phyloP scores from a whole-genome alignment of 2,888 invertebrate species.

The Aplocera efformata region DNA sequence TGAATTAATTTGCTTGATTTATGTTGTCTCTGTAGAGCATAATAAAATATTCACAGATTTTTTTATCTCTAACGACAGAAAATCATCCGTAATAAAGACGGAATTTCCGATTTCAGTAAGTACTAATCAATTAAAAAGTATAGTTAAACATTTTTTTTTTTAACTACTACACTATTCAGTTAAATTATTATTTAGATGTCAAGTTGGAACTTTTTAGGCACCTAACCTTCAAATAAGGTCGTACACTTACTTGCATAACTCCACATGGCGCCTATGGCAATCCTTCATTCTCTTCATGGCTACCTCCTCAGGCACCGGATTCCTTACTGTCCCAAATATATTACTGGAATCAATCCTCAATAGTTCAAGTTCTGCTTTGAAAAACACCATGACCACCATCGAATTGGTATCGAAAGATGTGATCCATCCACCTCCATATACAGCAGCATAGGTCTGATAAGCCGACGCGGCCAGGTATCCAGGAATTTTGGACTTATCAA shows the following conservation, averaged over 20 bases:
- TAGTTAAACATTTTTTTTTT: too few species aligned
- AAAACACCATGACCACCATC: conserved; percentile 68
- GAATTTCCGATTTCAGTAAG: too few species aligned
- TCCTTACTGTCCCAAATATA: conserved; percentile 46
- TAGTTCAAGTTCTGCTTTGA: conserved; percentile 57
- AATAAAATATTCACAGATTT: too few species aligned
- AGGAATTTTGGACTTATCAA: conserved; percentile 47
- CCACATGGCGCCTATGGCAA: conserved; percentile 55
- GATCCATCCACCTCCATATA: conserved; percentile 68
- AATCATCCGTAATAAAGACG: too few species aligned
- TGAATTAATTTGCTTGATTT: too few species aligned
- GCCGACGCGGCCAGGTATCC: conserved; percentile 54
- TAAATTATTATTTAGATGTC: too few species aligned
- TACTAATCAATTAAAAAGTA: too few species aligned
- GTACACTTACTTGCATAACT: conserved; percentile 58
- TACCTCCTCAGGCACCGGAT: conserved; percentile 26
- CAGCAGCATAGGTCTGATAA: conserved; percentile 57
- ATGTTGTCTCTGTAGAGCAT: too few species aligned
- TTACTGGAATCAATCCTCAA: conserved; percentile 48
- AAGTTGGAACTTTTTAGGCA: too few species aligned
- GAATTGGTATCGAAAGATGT: conserved; percentile 65
- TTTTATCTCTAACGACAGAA: too few species aligned
- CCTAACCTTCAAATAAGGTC: too few species aligned
- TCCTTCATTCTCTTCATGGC: conserved; percentile 42
- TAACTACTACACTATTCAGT: too few species aligned